phyloP scores from a whole-genome alignment of 1,140 invertebrate genomes.

The Scaptomyza hsui region DNA sequence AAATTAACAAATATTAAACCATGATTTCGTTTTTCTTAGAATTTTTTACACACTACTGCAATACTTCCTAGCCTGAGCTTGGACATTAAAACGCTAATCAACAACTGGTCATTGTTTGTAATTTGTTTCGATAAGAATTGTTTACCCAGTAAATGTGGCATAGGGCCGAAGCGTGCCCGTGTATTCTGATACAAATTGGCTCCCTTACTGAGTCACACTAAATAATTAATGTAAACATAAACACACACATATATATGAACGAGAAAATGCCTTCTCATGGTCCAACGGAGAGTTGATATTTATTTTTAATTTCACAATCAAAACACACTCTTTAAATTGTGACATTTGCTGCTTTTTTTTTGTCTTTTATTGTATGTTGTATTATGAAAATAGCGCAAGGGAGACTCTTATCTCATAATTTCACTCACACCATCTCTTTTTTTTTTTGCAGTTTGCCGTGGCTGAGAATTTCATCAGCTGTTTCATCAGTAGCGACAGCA shows the following conservation, averaged over 20 bases:
- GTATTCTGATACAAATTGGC: constrained; percentile 5
- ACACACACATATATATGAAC: not conserved
- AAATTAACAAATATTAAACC: no score
- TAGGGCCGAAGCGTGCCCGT: constrained; percentile 28
- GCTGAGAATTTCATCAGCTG: constrained; percentile 51
- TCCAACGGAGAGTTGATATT: constrained; percentile 48
- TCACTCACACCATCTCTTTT: constrained; percentile 34
- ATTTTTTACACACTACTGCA: not conserved
- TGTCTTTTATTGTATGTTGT: constrained; percentile 7
- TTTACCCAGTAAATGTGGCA: constrained; percentile 31
- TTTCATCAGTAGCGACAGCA: constrained; percentile 34
- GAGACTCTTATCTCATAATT: constrained; percentile 37
- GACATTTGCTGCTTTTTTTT: constrained; percentile 14
- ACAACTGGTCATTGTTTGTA: constrained; percentile 26
- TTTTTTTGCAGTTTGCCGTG: constrained; percentile 35
- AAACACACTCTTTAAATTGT: constrained; percentile 41
- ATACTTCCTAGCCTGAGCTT: not conserved
- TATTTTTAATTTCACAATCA: constrained; percentile 78
- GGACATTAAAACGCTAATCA: constrained; percentile 26
- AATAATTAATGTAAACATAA: not conserved
- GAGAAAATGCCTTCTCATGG: constrained; percentile 56
- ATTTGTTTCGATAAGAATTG: constrained; percentile 34
- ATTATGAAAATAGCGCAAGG: constrained; percentile 38
- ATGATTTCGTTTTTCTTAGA: not conserved
- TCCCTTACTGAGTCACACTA: constrained; percentile 25